Evolutionary conservation across 1,140 invertebrate species (phyloP).

Genomic region (Muscidifurax raptorellus): DNA sequence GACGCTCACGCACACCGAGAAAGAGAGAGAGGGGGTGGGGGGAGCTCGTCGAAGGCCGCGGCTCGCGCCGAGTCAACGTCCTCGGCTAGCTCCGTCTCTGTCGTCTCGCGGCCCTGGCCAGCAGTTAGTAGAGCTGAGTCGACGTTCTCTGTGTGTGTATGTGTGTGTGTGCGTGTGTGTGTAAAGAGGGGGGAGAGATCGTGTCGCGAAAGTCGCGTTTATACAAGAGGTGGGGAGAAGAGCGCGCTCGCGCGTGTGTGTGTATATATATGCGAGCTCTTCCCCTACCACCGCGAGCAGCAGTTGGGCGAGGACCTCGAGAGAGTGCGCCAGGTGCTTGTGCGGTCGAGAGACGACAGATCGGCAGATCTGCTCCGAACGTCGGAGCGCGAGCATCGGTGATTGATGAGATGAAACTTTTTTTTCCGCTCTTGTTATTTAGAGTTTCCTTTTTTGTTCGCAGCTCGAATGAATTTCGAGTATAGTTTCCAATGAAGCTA

Average conservation of each 20-base stretch:
- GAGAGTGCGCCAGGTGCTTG: slow-evolving; percentile 50
- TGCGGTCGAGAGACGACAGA: neutral
- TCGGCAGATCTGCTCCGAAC: neutral
- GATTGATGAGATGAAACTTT: neutral
- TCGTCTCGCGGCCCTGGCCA: slow-evolving; percentile 32
- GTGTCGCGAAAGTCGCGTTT: slow-evolving; percentile 34
- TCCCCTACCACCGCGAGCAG: slow-evolving; percentile 14
- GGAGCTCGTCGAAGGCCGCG: slow-evolving; percentile 56
- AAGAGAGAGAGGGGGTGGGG: slow-evolving; percentile 24
- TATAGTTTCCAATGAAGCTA: too few relatives aligned
- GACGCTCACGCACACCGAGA: neutral
- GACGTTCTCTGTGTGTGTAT: too few relatives aligned
- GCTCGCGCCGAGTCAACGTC: slow-evolving; percentile 66
- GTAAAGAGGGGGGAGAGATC: slow-evolving; percentile 21
- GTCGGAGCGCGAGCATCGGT: neutral
- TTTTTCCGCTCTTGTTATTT: neutral
- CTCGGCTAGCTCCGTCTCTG: slow-evolving; percentile 56
- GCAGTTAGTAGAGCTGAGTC: neutral
- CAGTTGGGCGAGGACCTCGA: slow-evolving; percentile 44
- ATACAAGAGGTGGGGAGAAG: slow-evolving; percentile 13
- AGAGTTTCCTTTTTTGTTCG: neutral
- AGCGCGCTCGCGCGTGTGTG: neutral
- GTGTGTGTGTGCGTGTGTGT: too few relatives aligned
- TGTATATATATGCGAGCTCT: neutral
- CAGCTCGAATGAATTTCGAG: too few relatives aligned